Evolutionary conservation across 2,113 vertebrate genomes (phyloP).

Genomic region (Bombycilla garrulus): DNA sequence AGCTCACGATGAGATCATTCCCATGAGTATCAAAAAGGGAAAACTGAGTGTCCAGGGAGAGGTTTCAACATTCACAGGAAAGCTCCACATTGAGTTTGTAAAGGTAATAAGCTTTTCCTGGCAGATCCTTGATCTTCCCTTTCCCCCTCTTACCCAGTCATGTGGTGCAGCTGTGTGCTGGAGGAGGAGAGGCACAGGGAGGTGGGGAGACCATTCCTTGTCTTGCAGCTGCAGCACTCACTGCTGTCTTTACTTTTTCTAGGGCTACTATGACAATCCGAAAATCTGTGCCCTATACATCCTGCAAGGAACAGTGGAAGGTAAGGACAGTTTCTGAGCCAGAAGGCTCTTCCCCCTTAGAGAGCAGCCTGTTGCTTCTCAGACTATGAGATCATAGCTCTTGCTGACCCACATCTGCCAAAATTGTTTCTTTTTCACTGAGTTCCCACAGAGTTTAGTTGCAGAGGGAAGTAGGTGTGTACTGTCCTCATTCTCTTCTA

Average conservation of each 20-base stretch:
- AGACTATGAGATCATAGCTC: slow-evolving; percentile 57
- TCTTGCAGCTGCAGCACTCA: neutral
- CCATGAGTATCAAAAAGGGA: slow-evolving; percentile 90
- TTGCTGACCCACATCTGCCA: slow-evolving; percentile 25
- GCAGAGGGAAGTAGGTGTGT: neutral
- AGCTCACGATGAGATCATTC: slow-evolving; percentile 93
- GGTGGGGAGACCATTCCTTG: neutral
- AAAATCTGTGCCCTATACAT: slow-evolving; percentile 97
- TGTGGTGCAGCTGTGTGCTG: neutral
- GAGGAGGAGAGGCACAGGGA: neutral
- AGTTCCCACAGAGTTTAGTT: neutral
- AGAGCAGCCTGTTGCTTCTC: slow-evolving; percentile 40
- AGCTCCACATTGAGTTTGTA: slow-evolving; percentile 94
- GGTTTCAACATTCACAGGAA: slow-evolving; percentile 96
- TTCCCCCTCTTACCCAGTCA: neutral
- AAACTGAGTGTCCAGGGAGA: slow-evolving; percentile 94
- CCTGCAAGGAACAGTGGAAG: slow-evolving; percentile 92
- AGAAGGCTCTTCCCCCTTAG: slow-evolving; percentile 19
- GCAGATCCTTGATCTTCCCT: neutral
- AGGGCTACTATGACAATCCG: slow-evolving; percentile 99
- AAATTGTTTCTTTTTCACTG: neutral
- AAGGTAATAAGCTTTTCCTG: slow-evolving; percentile 79
- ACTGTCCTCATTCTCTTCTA: neutral
- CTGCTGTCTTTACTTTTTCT: slow-evolving; percentile 25
- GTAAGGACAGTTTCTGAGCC: slow-evolving; percentile 73